Evolutionary conservation across 2,113 vertebrate genomes (phyloP).

Genomic region (Eulemur macaco): DNA sequence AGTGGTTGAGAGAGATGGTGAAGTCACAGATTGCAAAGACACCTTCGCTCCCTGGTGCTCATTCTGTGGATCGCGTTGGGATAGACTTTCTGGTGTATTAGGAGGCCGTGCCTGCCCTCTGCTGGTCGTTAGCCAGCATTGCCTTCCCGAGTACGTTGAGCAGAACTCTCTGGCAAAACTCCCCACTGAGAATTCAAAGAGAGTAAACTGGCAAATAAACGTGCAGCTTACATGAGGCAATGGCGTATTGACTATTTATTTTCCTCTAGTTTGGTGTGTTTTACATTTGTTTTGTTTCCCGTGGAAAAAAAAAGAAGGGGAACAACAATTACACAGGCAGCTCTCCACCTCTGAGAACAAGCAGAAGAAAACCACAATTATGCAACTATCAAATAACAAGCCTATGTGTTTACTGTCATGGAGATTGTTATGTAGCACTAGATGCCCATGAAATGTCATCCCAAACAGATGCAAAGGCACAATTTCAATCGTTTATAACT

Average conservation of each 20-base stretch:
- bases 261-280: neutral
- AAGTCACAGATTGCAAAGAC: neutral
- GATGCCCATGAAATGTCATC: conserved; percentile 32
- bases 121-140: neutral
- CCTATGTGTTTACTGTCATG: conserved; percentile 55
- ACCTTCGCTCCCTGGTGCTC: neutral
- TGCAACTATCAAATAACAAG: conserved; percentile 32
- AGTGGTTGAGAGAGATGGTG: neutral
- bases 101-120: conserved; percentile 59
- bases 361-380: conserved; percentile 61
- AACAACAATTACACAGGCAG: neutral
- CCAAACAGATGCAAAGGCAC: conserved; percentile 42
- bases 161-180: neutral
- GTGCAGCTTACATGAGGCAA: neutral
- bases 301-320: neutral
- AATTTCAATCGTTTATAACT: neutral
- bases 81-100: rapidly evolving
- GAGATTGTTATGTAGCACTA: neutral
- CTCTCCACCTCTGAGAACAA: conserved; percentile 42
- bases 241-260: neutral
- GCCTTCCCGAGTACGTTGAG: neutral
- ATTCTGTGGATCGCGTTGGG: neutral
- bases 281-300: conserved; percentile 6
- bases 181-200: neutral
- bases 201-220: neutral